phyloP scores from a whole-genome alignment of 2,113 vertebrate genomes.

The Prionailurus bengalensis region DNA sequence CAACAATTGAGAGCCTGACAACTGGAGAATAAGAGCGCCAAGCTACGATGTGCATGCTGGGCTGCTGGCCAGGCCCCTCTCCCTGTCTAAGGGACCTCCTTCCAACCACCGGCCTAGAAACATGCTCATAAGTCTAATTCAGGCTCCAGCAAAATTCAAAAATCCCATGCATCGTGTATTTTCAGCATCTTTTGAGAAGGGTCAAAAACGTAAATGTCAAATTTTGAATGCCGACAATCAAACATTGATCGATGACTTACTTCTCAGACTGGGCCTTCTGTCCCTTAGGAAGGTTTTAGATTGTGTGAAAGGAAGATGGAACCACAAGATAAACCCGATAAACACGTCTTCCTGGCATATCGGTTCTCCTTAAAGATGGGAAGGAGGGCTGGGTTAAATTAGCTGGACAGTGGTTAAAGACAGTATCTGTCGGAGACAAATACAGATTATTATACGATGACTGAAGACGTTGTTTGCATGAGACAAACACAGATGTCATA shows the following conservation, averaged over 20 bases:
- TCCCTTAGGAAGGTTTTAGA: neutral
- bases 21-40: slow-evolving; percentile 12
- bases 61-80: neutral
- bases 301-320: neutral
- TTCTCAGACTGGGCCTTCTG: neutral
- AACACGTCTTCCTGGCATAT: neutral
- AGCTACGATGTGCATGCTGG: neutral
- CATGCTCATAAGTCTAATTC: neutral
- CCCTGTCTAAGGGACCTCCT: neutral
- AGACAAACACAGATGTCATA: neutral
- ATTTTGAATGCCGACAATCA: neutral
- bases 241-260: neutral
- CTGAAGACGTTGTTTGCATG: neutral
- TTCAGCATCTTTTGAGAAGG: slow-evolving; percentile 43
- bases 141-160: neutral
- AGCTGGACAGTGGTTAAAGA: neutral
- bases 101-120: neutral
- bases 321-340: neutral
- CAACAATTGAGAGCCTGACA: neutral
- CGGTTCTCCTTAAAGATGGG: neutral
- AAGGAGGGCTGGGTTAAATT: neutral
- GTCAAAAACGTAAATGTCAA: neutral
- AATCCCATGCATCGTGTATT: neutral
- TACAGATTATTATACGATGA: neutral
- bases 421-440: neutral